phyloP scores from a whole-genome alignment of 2,888 invertebrate genomes.

The Lochmaea crataegi region DNA sequence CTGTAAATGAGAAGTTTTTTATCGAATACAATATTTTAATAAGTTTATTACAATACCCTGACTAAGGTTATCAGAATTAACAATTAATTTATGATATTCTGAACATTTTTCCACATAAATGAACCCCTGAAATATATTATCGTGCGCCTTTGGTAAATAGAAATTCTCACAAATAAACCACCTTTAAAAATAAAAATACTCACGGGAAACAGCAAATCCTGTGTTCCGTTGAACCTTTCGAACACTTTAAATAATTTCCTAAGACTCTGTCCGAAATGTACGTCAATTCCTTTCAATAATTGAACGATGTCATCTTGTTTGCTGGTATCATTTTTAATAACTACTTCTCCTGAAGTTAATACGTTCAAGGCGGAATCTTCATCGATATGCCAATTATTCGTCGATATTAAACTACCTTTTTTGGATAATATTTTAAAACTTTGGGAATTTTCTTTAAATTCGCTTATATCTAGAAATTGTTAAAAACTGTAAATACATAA shows the following conservation, averaged over 20 bases:
- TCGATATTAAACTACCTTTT: constrained; percentile 69
- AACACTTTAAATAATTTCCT: constrained; percentile 70
- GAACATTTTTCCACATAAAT: too few relatives aligned
- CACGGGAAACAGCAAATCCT: constrained; percentile 72
- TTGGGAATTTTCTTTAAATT: constrained; percentile 42
- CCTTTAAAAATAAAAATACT: constrained; percentile 33
- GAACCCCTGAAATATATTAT: background rate
- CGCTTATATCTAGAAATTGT: constrained; percentile 39
- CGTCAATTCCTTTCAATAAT: constrained; percentile 56
- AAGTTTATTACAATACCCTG: background rate
- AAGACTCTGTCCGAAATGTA: constrained; percentile 57
- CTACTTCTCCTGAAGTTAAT: constrained; percentile 73
- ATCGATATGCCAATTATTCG: constrained; percentile 68
- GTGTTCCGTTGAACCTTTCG: constrained; percentile 68
- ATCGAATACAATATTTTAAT: too few relatives aligned
- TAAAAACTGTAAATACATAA: constrained; percentile 28
- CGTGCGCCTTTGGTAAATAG: background rate
- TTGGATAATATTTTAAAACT: constrained; percentile 70
- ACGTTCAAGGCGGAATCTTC: constrained; percentile 69
- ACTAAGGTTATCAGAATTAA: too few relatives aligned
- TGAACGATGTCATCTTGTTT: constrained; percentile 55
- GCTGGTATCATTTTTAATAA: constrained; percentile 63
- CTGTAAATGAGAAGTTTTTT: constrained; percentile 49
- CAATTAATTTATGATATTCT: too few relatives aligned
- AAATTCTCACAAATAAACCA: background rate